phyloP scores from a whole-genome alignment of 1,140 invertebrate species.

The Mesaphorura yosii region DNA sequence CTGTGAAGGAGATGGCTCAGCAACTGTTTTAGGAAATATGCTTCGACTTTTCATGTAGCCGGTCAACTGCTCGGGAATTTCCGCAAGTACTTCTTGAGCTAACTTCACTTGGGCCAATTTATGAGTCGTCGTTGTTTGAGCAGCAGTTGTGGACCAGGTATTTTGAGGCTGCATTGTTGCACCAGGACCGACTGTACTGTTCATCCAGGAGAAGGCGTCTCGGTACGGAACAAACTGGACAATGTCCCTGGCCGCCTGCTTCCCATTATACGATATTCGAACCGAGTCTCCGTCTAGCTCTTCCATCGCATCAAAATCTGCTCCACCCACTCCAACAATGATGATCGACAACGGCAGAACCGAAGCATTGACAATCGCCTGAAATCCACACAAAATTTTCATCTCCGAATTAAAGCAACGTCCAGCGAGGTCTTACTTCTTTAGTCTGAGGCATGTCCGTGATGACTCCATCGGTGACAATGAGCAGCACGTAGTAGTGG shows the following conservation, averaged over 20 bases:
- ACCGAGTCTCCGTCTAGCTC: conserved; percentile 48
- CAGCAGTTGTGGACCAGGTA: neutral
- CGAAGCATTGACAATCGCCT: conserved; percentile 44
- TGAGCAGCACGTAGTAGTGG: conserved; percentile 51
- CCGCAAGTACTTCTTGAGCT: conserved; percentile 33
- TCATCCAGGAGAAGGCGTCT: conserved; percentile 26
- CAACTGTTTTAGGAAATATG: conserved; percentile 36
- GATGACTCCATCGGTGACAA: conserved; percentile 56
- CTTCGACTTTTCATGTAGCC: conserved; percentile 47
- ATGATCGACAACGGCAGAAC: conserved; percentile 48
- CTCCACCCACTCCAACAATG: conserved; percentile 46
- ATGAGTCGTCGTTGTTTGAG: conserved; percentile 15
- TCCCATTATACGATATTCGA: conserved; percentile 39
- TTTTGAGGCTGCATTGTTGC: neutral
- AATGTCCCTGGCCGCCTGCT: conserved; percentile 37
- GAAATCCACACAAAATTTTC: conserved; percentile 10
- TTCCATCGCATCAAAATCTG: conserved; percentile 49
- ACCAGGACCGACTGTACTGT: conserved; percentile 23
- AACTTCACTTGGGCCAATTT: conserved; percentile 24
- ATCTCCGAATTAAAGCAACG: neutral
- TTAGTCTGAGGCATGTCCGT: conserved; percentile 53
- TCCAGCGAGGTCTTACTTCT: conserved; percentile 34
- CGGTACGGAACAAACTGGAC: conserved; percentile 30
- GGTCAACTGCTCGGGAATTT: conserved; percentile 49
- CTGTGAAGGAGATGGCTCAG: neutral